phyloP scores from a whole-genome alignment of 2,113 vertebrate genomes.

The Lepus timidus region DNA sequence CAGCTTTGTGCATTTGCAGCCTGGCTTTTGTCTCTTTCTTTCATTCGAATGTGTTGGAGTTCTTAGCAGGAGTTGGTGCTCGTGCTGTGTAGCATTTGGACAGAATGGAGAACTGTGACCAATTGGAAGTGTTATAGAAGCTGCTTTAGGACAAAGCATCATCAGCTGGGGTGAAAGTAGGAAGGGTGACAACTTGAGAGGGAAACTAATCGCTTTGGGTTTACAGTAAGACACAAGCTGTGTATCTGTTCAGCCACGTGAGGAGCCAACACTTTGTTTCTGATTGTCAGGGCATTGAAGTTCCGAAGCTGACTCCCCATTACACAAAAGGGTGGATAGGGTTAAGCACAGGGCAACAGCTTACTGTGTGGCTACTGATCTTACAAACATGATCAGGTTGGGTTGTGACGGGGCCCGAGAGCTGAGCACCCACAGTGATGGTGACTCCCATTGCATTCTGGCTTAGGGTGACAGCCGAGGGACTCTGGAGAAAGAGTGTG shows the following conservation, averaged over 20 bases:
- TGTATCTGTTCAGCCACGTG: not conserved
- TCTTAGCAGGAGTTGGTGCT: not conserved
- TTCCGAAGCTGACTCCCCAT: not conserved
- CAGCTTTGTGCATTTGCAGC: not conserved
- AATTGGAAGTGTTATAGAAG: not conserved
- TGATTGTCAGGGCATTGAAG: not conserved
- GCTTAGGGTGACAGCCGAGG: not conserved
- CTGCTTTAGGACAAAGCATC: conserved; percentile 6
- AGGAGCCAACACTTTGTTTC: not conserved
- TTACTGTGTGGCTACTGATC: not conserved
- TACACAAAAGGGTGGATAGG: not conserved
- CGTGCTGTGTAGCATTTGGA: not conserved
- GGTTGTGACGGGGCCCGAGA: not conserved
- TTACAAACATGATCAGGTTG: not conserved
- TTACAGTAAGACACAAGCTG: not conserved
- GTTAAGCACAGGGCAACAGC: not conserved
- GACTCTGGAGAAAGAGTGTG: not conserved
- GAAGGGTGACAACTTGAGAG: not conserved
- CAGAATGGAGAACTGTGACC: not conserved
- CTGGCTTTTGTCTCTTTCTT: not conserved
- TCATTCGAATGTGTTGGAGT: not conserved
- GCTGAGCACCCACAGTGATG: not conserved
- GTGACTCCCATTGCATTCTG: not conserved
- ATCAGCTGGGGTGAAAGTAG: not conserved
- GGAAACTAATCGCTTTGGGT: not conserved